Percentiles rank a stretch among this genome's conserved stretches.
phyloP scores from a whole-genome alignment of 2,113 vertebrate species.

The Trinectes maculatus region DNA sequence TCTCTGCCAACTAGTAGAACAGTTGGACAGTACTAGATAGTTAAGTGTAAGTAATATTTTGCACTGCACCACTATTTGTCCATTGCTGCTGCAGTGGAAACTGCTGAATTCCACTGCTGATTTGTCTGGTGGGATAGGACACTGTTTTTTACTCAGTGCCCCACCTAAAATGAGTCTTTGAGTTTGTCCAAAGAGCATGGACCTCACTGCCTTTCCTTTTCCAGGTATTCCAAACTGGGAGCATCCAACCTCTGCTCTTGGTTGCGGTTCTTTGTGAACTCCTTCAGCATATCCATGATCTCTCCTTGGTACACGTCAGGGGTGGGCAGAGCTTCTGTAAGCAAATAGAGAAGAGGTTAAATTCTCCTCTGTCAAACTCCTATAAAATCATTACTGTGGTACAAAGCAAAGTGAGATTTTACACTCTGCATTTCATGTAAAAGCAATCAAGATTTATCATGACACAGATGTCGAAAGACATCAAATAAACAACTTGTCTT shows the following conservation, averaged over 20 bases:
- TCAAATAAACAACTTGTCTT: constrained; percentile 3
- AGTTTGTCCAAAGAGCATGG: neutral
- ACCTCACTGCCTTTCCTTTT: constrained; percentile 69
- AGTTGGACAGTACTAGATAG: no score
- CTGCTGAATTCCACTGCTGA: neutral
- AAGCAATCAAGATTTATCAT: constrained; percentile 1
- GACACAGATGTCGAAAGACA: constrained; percentile 62
- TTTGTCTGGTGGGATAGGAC: neutral
- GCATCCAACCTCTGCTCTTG: constrained; percentile 83
- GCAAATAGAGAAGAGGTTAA: neutral
- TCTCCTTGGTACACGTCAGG: constrained; percentile 81
- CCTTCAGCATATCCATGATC: constrained; percentile 89
- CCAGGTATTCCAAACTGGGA: constrained; percentile 82
- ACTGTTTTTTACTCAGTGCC: constrained; percentile 2
- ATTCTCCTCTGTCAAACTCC: neutral
- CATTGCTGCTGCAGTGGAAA: neutral
- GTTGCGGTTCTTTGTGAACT: constrained; percentile 91
- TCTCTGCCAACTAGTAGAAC: neutral
- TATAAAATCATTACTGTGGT: neutral
- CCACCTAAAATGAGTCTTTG: constrained; percentile 73
- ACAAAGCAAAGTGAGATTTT: neutral
- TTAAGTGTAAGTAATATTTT: no score
- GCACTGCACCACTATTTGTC: neutral
- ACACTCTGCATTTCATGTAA: neutral
- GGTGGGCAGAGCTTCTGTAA: constrained; percentile 78